Evolutionary conservation across 2,113 vertebrate species (phyloP), one percentile per base, ranked within the genome.

Genomic region (Leptobrachium leishanense): DNA sequence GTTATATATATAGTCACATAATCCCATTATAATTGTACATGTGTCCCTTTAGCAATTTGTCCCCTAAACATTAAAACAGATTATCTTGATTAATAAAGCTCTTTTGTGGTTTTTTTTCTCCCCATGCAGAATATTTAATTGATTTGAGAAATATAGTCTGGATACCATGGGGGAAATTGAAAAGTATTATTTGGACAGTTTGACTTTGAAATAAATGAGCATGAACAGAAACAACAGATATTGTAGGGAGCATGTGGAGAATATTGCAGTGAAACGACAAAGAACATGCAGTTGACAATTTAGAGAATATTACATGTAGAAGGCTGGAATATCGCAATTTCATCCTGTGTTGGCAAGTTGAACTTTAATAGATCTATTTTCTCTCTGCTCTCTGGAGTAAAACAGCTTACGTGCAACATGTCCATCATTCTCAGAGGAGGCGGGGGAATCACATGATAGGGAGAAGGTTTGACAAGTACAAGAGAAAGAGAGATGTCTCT

Each of bases 311-410:
- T 65, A 68, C 66, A 68, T 43, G 8, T 63, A 76, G 46, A 68
- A 55, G 50, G 13, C 15, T 68, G 75, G 68, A 77, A 77, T 77
- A 67, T 70, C 70, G 42, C 75, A 77, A 70, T 77, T 77, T 53
- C 67, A 70, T 70, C 43, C 53, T 70, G 43, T 63, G 66, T 66
- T 59, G 53, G 67, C 67, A 70, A 69, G 75, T 77, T 20, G 62
- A 39, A 64, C 62, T 64, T 77, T 77, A 77, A 69, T 77, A 77
- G 75, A 77, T 77, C 54, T 76, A 76, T 76, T 76, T 77, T 77
- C 54, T 77, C 42, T 70, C 43, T 62, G 66, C 75, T 70, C 75
- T 70, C 75, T 62, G 67, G 75, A 43, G 66, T 77, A 77, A 77
- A 77, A 68, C 67, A 69, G 75, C 70, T 77, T 77, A 77, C 68